Evolutionary conservation across 2,888 invertebrate species (phyloP), one percentile per base, ranked within the genome.

Genomic region (Spilarctia lutea): DNA sequence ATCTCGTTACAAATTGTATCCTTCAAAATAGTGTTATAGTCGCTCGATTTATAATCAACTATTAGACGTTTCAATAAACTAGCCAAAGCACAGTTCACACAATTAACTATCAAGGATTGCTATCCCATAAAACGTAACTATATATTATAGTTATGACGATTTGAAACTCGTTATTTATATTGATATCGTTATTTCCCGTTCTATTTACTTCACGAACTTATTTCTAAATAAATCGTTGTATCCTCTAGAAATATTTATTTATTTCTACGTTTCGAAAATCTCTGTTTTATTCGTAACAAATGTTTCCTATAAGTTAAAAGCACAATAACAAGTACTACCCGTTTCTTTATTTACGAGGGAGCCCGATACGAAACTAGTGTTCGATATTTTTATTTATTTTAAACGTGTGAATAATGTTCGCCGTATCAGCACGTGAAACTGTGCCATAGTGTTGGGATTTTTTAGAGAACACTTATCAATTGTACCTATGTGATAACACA

Each of bases 331-430:
- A 85, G 82, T 85, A 77, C 75, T 75, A 24, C 60, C 48, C 72
- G 60, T 78, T 83, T 75, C 85, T 82, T 85, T 85, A 82, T 85
- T 85, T 85, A 85, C 84, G 84, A 78, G 78, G 77, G 76, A 78
- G 75, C 76, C 77, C 80, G 81, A 76, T 78, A 84, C 84, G 76
- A 78, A 18, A 83, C 79, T 82, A 75, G 78, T 78, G 83, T 71
- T 68, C 73, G 77, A 71, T 83, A 82, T 81, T 84, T 85, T 85
- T 85, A 85, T 85, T 85, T 85, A 85, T 84, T 85, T 85, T 85
- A 82, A 85, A 85, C 79, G 76, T 76, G 84, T 85, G 84, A 85
- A 84, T 84, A 82, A 85, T 85, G 84, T 77, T 56, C 74, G 78
- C 75, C n/a, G 79, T 80, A 85, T 85, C 86, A 85, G 86, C 82